Evolutionary conservation across 92 coral and sea anemone species (phyloP), one percentile per base, ranked within the genome.

Genomic region (Phymanthus crucifer): DNA sequence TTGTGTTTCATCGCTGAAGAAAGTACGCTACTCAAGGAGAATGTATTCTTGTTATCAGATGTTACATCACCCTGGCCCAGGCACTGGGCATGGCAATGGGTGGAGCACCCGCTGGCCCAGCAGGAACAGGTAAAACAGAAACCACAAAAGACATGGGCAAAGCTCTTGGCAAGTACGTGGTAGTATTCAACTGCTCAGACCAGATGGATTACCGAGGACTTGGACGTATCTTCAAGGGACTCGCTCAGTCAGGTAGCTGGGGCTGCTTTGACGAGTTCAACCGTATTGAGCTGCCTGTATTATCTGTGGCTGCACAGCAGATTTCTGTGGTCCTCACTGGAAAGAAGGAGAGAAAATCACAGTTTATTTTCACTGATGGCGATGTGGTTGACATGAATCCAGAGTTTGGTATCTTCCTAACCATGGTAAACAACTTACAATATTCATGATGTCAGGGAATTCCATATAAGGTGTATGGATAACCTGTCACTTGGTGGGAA

Each of bases 231-330:
- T 94, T 93, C 88, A 94, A 94, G 90, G 98, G 99, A 8, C 90
- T 96, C 33, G 99, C 99, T 29, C 99, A 96, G 90, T 96, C 99
- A n/a, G 99, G 99, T 9, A 96, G 99, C 73, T 96, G 99, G 99
- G 99, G 99, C 57, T 96, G 99, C 75, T 96, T 96, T 75, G 99
- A 96, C 56, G 99, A 96, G 80, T 96, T 96, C 91, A 96, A 96
- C 69, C 99, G 99, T 81, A 96, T 96, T 29, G 99, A 96, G 91
- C 91, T 96, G 1, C 99, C 99, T 27, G 99, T 96, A 84, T 71
- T 96, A 73, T 96, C 99, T 23, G 99, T 96, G 78, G 99, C 99
- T n/a, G 99, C 99, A 29, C 99, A 96, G 66, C 99, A 96, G 88
- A 96, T 96, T 79, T 94, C 95, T 84, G 95, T 96, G 35, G 99